Conservation (phyloP, 2,888 invertebrate genomes). For the Gryllus longicercus region DNA sequence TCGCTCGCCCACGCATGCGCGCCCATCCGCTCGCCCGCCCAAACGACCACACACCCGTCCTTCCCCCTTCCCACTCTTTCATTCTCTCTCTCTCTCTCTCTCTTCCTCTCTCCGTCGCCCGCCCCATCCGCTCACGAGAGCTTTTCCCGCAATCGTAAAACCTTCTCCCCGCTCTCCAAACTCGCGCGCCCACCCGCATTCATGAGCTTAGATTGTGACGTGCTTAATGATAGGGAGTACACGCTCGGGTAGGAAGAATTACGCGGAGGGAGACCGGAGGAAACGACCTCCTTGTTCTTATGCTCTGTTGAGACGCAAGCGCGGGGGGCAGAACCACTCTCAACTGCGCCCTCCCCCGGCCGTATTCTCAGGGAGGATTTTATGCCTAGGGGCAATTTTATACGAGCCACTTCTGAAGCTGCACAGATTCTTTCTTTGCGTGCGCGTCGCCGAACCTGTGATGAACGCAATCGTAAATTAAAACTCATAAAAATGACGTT, state of each 20-base stretch:
- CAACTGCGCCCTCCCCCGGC: neutral
- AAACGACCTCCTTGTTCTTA: neutral
- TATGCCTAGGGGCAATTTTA: slow-evolving; percentile 6
- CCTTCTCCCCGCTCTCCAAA: neutral
- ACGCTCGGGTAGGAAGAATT: neutral
- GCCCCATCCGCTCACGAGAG: too few species aligned
- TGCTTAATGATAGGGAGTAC: slow-evolving; percentile 6
- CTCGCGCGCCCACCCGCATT: neutral
- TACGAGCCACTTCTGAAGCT: neutral
- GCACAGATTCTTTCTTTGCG: too few species aligned
- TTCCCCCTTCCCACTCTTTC: too few species aligned
- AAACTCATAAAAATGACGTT: too few species aligned
- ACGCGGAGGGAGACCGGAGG: neutral
- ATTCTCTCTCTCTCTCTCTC: too few species aligned
- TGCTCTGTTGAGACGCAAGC: neutral
- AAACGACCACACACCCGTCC: too few species aligned
- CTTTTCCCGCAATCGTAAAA: neutral
- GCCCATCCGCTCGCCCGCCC: too few species aligned
- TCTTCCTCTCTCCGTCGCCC: too few species aligned
- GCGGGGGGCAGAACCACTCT: neutral
- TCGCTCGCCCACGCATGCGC: too few species aligned
- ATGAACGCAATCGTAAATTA: too few species aligned
- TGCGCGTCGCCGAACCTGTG: too few species aligned
- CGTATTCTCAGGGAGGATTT: neutral
- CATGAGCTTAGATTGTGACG: neutral